Base-by-base conservation (phyloP, 2,888 invertebrate genomes). In the Alentia gelatinosa region DNA sequence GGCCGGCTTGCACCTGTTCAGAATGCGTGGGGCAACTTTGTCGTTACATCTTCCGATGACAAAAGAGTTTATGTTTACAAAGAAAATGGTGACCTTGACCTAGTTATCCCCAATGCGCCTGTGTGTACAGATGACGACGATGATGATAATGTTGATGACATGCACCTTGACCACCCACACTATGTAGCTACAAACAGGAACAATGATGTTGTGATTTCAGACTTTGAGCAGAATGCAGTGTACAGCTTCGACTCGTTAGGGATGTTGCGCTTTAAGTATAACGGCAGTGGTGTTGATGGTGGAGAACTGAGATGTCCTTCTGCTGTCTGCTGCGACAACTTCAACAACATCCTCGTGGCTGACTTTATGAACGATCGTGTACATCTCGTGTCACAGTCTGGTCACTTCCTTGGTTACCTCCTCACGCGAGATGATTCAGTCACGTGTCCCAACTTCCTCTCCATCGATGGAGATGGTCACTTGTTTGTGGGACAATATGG, bases 331-430 rank as follows among this genome's bases (percentile, higher is more conserved):
- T 92, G 91, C 90, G 92, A 92, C 74, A 86, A 90, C 23, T 92
- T 92, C 86, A 68, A 90, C 68, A 92, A 92, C 75, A 91, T 92
- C n/a, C 90, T 92, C 12, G 91, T 92, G 23, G 92, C 92, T 19
- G 92, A 92, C 79, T 92, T 92, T 75, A 91, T 92, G 37, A 92
- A 84, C 75, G 91, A 92, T 88, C 33, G 79, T n/a, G 83, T 92
- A 23, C 91, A 92, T 74, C 90, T 92, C 5, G 39, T 92, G 23
- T 92, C 92, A 3, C 39, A 47, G 26, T 47, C 39, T 35, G 92
- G 92, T 12, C 88, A 90, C 15, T 92, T 91, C 50, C 90, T 92
- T 19, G 92, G 92, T 26, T 90, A 63, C 74, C 88, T 92, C n/a
- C 75, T 92, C 39, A 89, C 90, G 12, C 89, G 90, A 42, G 89